Conservation (phyloP, 2,888 invertebrate species). For the Drosophila paucipuncta region DNA sequence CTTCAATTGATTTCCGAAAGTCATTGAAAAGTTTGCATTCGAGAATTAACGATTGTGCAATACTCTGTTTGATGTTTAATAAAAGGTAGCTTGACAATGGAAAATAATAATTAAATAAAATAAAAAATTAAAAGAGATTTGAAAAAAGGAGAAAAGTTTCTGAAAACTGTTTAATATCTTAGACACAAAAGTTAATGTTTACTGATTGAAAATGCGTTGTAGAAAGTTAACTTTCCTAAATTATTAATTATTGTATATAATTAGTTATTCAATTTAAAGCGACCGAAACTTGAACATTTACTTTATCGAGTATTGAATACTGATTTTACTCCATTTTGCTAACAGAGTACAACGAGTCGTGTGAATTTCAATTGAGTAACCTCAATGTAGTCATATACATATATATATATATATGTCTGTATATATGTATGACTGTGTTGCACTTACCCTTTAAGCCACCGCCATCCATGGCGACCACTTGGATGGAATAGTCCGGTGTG, state of each 20-base stretch:
- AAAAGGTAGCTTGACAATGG: background rate
- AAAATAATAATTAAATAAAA: background rate
- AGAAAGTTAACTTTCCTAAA: background rate
- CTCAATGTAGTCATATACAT: background rate
- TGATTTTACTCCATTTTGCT: background rate
- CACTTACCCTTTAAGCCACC: conserved; percentile 94
- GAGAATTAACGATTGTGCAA: background rate
- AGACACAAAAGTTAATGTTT: background rate
- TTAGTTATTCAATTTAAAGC: background rate
- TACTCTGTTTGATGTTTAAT: background rate
- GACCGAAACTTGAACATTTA: background rate
- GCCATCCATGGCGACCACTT: conserved; percentile 97
- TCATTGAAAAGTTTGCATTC: background rate
- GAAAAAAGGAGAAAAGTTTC: background rate
- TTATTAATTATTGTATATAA: background rate
- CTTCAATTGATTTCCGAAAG: background rate
- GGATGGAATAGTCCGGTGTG: conserved; percentile 97
- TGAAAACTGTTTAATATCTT: background rate
- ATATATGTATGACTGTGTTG: background rate
- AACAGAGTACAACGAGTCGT: background rate
- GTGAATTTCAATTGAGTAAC: conserved; percentile 1
- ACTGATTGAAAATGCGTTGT: rapidly evolving
- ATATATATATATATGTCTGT: rapidly evolving
- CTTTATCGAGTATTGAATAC: background rate
- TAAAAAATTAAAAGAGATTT: too few relatives aligned